Evolutionary conservation across 1,140 invertebrate species (phyloP).

Genomic region (Bombus picipes): DNA sequence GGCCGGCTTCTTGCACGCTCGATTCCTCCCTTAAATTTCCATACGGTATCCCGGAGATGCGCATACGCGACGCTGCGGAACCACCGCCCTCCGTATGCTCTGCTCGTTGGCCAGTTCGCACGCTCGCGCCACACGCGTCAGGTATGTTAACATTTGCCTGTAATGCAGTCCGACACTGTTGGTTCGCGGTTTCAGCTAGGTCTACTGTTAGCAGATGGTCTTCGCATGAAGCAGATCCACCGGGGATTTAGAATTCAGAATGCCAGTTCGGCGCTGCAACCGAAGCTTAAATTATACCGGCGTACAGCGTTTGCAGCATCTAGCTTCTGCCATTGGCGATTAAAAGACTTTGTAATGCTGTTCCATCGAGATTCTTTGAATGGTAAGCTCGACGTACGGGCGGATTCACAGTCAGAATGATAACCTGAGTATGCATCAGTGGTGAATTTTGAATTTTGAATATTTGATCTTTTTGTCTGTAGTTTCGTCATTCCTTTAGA

Average conservation of each 20-base stretch:
- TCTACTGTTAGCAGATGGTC: background rate
- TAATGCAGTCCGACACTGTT: conserved; percentile 45
- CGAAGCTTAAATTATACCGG: conserved; percentile 51
- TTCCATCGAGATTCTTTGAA: background rate
- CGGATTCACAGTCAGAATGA: background rate
- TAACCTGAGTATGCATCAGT: background rate
- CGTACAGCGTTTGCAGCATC: background rate
- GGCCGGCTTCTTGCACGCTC: conserved; percentile 52
- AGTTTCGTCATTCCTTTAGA: too few relatives aligned
- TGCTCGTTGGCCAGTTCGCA: background rate
- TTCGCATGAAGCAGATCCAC: conserved; percentile 1
- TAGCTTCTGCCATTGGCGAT: conserved; percentile 27
- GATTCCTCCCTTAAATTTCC: conserved; percentile 60
- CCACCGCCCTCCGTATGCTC: background rate
- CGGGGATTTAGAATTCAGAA: conserved; percentile 49
- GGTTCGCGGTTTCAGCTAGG: background rate
- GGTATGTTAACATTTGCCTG: conserved; percentile 53
- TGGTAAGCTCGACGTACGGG: too few relatives aligned
- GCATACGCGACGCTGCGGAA: conserved; percentile 8
- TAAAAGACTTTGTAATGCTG: conserved; percentile 31
- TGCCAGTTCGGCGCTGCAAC: conserved; percentile 22
- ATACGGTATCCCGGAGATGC: background rate
- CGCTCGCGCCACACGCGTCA: conserved; percentile 22
- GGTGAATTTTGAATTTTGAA: background rate
- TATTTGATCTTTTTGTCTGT: background rate